Evolutionary conservation across 2,888 invertebrate species (phyloP).

Genomic region (Idaea aversata): DNA sequence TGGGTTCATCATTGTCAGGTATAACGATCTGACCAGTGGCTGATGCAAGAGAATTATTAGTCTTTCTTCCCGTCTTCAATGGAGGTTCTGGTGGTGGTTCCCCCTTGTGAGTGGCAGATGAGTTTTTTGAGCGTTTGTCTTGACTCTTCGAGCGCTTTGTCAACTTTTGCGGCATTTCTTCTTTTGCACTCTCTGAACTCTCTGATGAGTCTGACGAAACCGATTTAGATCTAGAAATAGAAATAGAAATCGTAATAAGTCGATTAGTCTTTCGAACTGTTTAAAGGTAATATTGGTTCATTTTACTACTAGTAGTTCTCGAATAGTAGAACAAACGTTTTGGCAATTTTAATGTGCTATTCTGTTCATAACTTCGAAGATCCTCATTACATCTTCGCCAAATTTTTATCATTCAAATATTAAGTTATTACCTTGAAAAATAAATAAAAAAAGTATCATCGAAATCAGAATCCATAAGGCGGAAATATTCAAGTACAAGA

Average conservation of each 20-base stretch:
- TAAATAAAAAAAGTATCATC: no score
- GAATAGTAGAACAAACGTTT: no score
- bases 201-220: constrained; percentile 58
- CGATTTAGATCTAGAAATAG: constrained; percentile 55
- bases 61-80: constrained; percentile 85
- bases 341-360: no score
- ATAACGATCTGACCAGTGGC: constrained; percentile 92
- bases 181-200: constrained; percentile 51
- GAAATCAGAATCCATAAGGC: no score
- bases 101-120: constrained; percentile 58
- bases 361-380: no score
- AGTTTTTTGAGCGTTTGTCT: constrained; percentile 66
- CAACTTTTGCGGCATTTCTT: constrained; percentile 66
- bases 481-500: no score
- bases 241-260: constrained; percentile 1
- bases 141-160: constrained; percentile 54
- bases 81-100: constrained; percentile 66
- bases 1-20: constrained; percentile 72
- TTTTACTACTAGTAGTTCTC: no score
- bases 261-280: not conserved
- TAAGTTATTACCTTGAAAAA: no score
- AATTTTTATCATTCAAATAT: no score
- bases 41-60: constrained; percentile 91
- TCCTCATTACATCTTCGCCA: no score
- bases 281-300: constrained; percentile 5